Base-by-base conservation (phyloP, 2,888 invertebrate genomes). In the Meteorus cinctellus region DNA sequence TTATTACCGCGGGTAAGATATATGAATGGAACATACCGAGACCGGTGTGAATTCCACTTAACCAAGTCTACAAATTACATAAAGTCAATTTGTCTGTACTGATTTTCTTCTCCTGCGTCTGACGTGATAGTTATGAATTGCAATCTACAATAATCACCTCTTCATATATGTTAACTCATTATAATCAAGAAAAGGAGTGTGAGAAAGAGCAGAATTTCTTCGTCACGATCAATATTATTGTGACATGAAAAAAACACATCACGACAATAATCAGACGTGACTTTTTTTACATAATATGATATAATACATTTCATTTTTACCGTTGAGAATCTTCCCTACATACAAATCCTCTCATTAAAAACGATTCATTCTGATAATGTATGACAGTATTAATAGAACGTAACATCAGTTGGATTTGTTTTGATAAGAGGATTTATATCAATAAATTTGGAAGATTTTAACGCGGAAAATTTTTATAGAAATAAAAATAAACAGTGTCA, bases 311-410 rank as follows among this genome's bases (percentile, higher is more conserved):
- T n/a, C 6, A 4, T 24, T 19, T 19, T 55, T n/a, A 48, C 16
- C 0, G 16, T n/a, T 48, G 4, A 48, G 4, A 16, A 48, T 48
- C n/a, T 19, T 6, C 1, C 8, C 6, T 24, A 55, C 12, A 41
- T 41, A 41, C 8, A 12, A 12, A 41, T 41, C 12, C 41, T 12
- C 41, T 41, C 2, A 12, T 41, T 41, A 10, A 41, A 19, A 8
- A 19, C 55, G 19, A 55, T 55, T 55, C 19, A 55, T 55, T 19
- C 55, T 55, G 55, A 55, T 55, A 19, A n/a, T 55, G 55, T 55
- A 55, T 19, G 4, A 55, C 10, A 55, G 19, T 19, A 55, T 55
- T 55, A n/a, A 19, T 55, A 19, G 55, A 19, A 55, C 55, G 6
- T n/a, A 19, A 55, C 10, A 8, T 55, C 55, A 55, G 55, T 19